Base-by-base conservation (phyloP, 1,140 invertebrate genomes). In the Ostrea edulis region DNA sequence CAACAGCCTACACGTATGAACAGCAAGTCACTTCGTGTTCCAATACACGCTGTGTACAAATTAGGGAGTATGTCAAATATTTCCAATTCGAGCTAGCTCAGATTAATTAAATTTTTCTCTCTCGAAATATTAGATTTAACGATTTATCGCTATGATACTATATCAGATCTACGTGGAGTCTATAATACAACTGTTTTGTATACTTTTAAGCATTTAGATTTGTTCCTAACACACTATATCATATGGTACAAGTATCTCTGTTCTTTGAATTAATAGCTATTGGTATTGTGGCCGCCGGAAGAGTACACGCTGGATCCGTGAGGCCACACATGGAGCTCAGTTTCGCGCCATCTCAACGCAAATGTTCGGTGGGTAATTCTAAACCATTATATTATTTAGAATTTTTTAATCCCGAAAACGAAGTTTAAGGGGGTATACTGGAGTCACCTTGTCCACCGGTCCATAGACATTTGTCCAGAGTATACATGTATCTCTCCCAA, bases 41-140 rank as follows among this genome's bases (percentile, higher is more conserved):
- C 98, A 20, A 97, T 99, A 88, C 98, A 99, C 96, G 98, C 99
- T 95, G 99, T 99, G 4, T 99, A 99, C 97, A 99, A 99, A 96
- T 99, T 99, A 95, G 98, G 99, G 94, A 98, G 95, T 95, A 91
- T 22, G 90, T 89, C 25, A 8, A 20, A 25, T 85, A 14, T 29
- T 62, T 81, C 25, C 25, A 35, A 35, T 44, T 44, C 35, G 35
- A 44, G 35, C 5, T 44, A 44, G 35, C 35, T 44, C 35, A n/a
- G 35, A 44, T 44, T 44, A 44, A 44, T n/a, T n/a, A n/a, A n/a
- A n/a, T 44, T 44, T 44, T 5, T 44, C 5, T 44, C 5, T 44
- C 35, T 5, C 35, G 35, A 44, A 44, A 44, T 44, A 44, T 44
- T 5, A 44, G 5, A 44, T 44, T 2, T 44, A 44, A 44, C 35